Conservation (phyloP, 2,797 vertebrate genomes). For the Onychomys torridus region DNA sequence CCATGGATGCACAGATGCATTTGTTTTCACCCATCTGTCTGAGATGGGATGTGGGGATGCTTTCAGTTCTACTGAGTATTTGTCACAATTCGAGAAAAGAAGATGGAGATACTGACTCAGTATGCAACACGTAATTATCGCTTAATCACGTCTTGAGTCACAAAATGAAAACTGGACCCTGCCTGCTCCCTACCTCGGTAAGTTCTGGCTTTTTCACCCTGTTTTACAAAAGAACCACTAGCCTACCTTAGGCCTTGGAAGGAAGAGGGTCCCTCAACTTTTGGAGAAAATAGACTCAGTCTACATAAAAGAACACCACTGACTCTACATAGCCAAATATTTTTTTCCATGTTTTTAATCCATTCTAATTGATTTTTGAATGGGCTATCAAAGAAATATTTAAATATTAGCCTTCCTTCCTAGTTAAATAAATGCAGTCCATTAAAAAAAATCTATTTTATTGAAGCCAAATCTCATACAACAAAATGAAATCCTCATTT, state of each 20-base stretch:
- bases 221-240: not conserved
- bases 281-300: not conserved
- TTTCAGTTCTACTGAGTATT: not conserved
- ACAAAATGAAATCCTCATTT: not conserved
- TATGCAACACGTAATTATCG: not conserved
- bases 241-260: not conserved
- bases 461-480: not conserved
- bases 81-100: not conserved
- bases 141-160: not conserved
- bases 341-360: not conserved
- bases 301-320: not conserved
- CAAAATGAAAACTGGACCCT: not conserved
- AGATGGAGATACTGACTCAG: not conserved
- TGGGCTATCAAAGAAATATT: not conserved
- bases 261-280: not conserved
- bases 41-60: not conserved
- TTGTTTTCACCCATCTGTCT: not conserved
- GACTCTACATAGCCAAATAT: not conserved
- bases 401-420: not conserved
- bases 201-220: not conserved
- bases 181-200: not conserved
- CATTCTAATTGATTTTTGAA: not conserved
- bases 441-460: conserved; percentile 10
- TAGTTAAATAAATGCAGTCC: conserved; percentile 2
- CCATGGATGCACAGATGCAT: too few relatives aligned